Base-by-base conservation (phyloP, 2,113 vertebrate species). In the Platycercus adscitus region DNA sequence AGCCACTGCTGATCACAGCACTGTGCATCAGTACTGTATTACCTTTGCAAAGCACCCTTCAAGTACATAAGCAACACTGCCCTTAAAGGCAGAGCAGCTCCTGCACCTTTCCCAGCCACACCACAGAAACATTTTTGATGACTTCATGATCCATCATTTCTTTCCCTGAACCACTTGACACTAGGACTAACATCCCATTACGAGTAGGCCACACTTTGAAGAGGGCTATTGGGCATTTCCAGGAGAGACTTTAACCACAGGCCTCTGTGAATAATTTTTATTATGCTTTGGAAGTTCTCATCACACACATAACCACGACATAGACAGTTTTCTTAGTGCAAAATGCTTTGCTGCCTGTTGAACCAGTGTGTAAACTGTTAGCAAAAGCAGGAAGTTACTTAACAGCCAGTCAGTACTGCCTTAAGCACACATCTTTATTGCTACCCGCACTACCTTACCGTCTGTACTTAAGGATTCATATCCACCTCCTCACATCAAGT, bases 201-300 rank as follows among this genome's bases (percentile, higher is more conserved):
- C 28, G 33, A 70, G 46, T 86, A 41, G 60, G 43, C 41, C 82
- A 71, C 9, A 20, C 13, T 81, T 78, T 75, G 24, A 69, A 71
- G 93, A 84, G 15, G 24, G 37, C 56, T 92, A 70, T 41, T 52
- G 60, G 43, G 56, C 24, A 58, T 84, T 91, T 75, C 65, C 86
- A 95, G 70, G 29, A 86, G 28, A 96, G 41, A 96, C 56, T 89
- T 95, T 28, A 96, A 84, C 70, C 65, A 91, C 92, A 92, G 73
- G 58, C 44, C 81, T 91, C 81, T 4, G 11, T 58, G 85, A 94
- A 47, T 82, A 66, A 44, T 41, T 86, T 97, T 96, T 96, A 96
- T 96, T 96, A 65, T 17, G 37, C 20, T 96, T 89, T 65, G 21
- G n/a, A 92, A 94, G 68, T 80, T 95, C 72, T 88, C 90, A 82